Percentiles rank a stretch among this genome's conserved stretches.
Conservation (phyloP, 2,797 vertebrate species). For the Myiotriccus ornatus region DNA sequence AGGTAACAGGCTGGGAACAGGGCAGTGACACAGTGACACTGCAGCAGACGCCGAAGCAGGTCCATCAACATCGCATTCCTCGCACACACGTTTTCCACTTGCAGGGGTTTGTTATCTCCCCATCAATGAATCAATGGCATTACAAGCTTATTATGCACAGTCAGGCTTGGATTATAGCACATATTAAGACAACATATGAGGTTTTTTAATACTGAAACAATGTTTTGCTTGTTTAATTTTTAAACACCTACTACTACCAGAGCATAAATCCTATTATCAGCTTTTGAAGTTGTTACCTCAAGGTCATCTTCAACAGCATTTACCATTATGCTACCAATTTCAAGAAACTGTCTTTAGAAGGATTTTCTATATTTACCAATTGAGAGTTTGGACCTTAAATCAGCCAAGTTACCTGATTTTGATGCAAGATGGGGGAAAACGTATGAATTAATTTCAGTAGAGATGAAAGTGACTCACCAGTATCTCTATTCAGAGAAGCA, state of each 20-base stretch:
- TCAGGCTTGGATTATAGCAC: slow-evolving; percentile 42
- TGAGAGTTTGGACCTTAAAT: background rate
- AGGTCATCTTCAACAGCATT: slow-evolving; percentile 29
- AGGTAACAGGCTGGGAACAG: background rate
- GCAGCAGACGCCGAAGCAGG: accelerated
- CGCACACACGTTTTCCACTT: background rate
- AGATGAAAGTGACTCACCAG: slow-evolving; percentile 40
- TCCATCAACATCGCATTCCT: background rate
- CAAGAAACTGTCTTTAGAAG: background rate
- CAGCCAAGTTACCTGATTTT: background rate
- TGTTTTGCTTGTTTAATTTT: slow-evolving; percentile 47
- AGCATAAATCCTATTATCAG: slow-evolving; percentile 41
- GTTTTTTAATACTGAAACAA: slow-evolving; percentile 41
- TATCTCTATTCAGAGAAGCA: slow-evolving; percentile 41
- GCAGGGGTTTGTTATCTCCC: slow-evolving; percentile 18
- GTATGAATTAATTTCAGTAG: slow-evolving; percentile 33
- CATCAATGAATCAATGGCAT: slow-evolving; percentile 38
- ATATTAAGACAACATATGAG: slow-evolving; percentile 18
- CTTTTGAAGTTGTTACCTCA: slow-evolving; percentile 42
- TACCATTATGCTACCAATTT: background rate
- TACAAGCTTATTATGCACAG: slow-evolving; percentile 50
- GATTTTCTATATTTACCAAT: background rate
- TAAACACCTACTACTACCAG: slow-evolving; percentile 13
- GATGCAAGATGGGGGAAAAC: slow-evolving; percentile 16
- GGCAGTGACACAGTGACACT: background rate